A percentile compares a stretch with the other conserved stretches of the same genome.
phyloP scores from a whole-genome alignment of 2,888 invertebrate species.

The Tetropium fuscum region DNA sequence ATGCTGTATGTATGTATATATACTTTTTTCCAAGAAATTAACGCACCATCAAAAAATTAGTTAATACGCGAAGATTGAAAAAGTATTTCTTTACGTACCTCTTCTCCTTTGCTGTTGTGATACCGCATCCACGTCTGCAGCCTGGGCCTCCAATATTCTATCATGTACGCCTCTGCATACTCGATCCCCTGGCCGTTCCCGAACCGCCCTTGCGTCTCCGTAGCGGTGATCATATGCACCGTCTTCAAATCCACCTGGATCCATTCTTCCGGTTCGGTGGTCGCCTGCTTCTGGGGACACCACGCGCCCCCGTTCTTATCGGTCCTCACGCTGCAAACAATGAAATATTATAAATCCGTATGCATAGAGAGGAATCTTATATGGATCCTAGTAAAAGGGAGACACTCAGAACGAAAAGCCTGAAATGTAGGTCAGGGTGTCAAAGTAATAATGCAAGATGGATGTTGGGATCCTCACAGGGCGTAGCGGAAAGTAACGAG shows the following conservation, averaged over 20 bases:
- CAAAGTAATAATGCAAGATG: conserved; percentile 12
- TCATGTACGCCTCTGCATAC: conserved; percentile 84
- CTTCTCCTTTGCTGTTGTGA: conserved; percentile 78
- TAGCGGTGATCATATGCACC: conserved; percentile 86
- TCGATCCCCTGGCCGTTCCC: conserved; percentile 93
- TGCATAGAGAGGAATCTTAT: neutral
- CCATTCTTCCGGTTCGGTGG: conserved; percentile 82
- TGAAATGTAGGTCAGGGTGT: conserved; percentile 10
- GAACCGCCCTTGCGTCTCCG: conserved; percentile 89
- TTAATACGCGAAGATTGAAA: no score
- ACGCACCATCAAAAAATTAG: no score
- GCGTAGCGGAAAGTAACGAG: neutral
- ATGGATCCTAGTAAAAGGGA: neutral
- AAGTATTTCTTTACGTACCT: conserved; percentile 74
- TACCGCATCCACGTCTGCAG: conserved; percentile 87
- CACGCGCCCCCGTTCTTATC: conserved; percentile 92
- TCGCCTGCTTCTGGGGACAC: conserved; percentile 90
- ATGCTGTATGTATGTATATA: no score
- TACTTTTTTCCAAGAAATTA: no score
- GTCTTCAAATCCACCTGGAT: conserved; percentile 83
- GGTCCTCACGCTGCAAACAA: conserved; percentile 77
- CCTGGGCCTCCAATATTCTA: conserved; percentile 87
- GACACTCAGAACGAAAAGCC: neutral
- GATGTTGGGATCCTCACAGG: conserved; percentile 4
- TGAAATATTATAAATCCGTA: conserved; percentile 1